Evolutionary conservation across 2,888 invertebrate genomes (phyloP).

Genomic region (Heliconius ethilla): DNA sequence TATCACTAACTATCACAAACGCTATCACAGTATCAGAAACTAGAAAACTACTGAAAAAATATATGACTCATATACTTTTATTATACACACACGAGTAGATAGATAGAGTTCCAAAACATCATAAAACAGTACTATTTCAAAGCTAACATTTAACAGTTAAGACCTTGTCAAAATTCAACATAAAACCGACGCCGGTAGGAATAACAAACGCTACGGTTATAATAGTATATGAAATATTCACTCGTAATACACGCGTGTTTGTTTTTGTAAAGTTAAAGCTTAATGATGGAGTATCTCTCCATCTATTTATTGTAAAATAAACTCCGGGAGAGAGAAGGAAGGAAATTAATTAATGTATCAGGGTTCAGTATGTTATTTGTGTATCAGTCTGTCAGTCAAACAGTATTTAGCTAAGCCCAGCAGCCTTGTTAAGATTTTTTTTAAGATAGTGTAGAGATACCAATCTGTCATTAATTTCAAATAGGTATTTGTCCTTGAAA

Average conservation of each 20-base stretch:
- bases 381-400: too few species aligned
- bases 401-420: too few species aligned
- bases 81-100: background rate
- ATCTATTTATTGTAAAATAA: background rate
- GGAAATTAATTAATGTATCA: background rate
- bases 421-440: too few species aligned
- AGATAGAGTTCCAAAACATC: conserved; percentile 16
- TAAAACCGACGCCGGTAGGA: conserved; percentile 40
- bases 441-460: too few species aligned
- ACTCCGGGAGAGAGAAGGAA: background rate
- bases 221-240: conserved; percentile 28
- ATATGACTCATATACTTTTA: background rate
- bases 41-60: background rate
- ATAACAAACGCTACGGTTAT: conserved; percentile 37
- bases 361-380: too few species aligned
- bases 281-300: background rate
- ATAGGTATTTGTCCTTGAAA: too few species aligned
- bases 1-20: too few species aligned
- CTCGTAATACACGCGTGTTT: background rate
- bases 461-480: too few species aligned
- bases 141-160: conserved; percentile 36
- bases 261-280: background rate
- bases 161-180: conserved; percentile 45
- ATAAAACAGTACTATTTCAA: conserved; percentile 26
- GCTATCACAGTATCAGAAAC: background rate